Percentiles rank a stretch among this genome's conserved stretches.
Evolutionary conservation across 2,113 vertebrate species (phyloP).

Genomic region (Eulacestoma nigropectus): DNA sequence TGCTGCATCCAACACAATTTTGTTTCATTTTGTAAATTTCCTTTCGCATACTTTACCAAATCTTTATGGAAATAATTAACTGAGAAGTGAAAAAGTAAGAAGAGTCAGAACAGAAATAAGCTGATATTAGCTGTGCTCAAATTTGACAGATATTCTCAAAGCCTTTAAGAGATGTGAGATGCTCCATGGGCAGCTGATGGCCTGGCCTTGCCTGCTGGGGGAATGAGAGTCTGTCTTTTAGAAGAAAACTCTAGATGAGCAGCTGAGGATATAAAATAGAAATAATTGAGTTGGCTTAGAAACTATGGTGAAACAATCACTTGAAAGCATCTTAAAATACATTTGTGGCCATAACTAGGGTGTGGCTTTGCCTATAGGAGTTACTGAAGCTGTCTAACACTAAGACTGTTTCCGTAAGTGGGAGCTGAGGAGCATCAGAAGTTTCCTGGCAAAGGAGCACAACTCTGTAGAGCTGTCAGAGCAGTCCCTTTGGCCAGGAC

Average conservation of each 20-base stretch:
- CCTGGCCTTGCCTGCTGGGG: background rate
- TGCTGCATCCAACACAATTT: background rate
- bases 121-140: background rate
- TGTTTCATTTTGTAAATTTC: background rate
- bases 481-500: background rate
- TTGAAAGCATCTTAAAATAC: background rate
- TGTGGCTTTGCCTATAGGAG: background rate
- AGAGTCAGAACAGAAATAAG: background rate
- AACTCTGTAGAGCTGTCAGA: background rate
- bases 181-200: background rate
- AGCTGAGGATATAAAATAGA: background rate
- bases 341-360: background rate
- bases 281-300: background rate
- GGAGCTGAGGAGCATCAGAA: background rate
- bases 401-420: background rate
- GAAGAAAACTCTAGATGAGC: background rate
- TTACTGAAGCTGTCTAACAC: background rate
- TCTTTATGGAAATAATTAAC: background rate
- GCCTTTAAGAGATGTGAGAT: background rate
- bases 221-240: background rate
- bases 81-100: background rate
- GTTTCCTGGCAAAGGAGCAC: background rate
- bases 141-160: background rate
- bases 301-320: accelerated
- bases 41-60: background rate